Conservation (phyloP, 2,888 invertebrate species). For the Polyommatus iphigenia region DNA sequence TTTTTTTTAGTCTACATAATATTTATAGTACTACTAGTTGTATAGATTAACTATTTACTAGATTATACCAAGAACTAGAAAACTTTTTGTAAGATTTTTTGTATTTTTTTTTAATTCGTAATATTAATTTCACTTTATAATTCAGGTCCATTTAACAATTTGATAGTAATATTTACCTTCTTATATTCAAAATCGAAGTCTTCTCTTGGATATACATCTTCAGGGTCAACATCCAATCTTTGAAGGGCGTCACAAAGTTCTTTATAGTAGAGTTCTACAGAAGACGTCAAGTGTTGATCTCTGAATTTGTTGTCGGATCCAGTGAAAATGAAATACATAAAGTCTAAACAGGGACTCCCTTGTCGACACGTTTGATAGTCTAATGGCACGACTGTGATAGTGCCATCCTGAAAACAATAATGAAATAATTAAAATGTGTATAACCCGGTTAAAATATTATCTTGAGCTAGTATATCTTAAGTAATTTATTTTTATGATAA, state of each 20-base stretch:
- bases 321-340: constrained; percentile 48
- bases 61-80: too few relatives aligned
- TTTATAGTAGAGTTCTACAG: constrained; percentile 47
- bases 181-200: constrained; percentile 48
- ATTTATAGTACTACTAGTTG: too few relatives aligned
- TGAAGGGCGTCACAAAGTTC: constrained; percentile 43
- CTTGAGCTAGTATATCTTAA: too few relatives aligned
- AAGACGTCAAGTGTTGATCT: constrained; percentile 41
- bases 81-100: too few relatives aligned
- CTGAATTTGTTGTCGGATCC: constrained; percentile 50
- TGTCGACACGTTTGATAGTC: constrained; percentile 47
- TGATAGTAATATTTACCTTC: constrained; percentile 40
- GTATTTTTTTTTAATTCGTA: too few relatives aligned
- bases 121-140: background rate
- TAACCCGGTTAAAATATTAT: too few relatives aligned
- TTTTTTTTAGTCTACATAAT: background rate
- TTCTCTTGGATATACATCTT: constrained; percentile 43
- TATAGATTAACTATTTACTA: too few relatives aligned
- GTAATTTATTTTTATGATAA: too few relatives aligned
- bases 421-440: background rate
- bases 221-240: constrained; percentile 43
- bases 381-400: constrained; percentile 42
- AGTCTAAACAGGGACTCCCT: constrained; percentile 42
- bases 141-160: background rate
- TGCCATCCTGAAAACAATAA: constrained; percentile 44